These are phyloP conservation scores for Dermochelys coriacea DNA, from an alignment of 2,797 vertebrate genomes.

Conservation along the genomic window DNA sequence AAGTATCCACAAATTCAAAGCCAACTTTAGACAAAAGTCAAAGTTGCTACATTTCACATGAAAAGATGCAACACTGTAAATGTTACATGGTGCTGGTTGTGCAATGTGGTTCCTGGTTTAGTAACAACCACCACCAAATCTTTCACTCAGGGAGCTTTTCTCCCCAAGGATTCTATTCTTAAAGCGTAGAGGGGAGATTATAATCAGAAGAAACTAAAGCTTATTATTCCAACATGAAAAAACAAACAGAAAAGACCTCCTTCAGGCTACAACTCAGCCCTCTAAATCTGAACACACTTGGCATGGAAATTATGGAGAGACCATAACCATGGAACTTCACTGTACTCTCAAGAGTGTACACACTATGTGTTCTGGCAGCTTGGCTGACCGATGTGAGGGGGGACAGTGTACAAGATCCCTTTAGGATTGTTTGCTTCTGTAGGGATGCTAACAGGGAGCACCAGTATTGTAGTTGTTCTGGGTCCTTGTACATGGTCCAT, in stretches of 20 bases:
- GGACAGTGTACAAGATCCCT: background rate
- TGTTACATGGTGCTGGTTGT: background rate
- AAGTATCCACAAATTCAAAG: fast-evolving
- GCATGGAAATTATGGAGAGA: background rate
- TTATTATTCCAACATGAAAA: background rate
- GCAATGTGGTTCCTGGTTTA: background rate
- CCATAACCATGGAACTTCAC: background rate
- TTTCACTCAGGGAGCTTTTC: background rate
- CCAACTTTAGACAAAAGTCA: background rate
- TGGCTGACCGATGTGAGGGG: fast-evolving
- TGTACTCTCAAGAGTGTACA: fast-evolving
- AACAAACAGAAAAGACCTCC: background rate
- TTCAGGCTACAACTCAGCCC: background rate
- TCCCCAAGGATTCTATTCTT: background rate
- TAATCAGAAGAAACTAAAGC: background rate
- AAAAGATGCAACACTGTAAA: background rate
- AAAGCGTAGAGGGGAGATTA: background rate
- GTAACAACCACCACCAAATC: background rate
- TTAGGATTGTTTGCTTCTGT: fast-evolving
- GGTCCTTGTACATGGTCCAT: background rate
- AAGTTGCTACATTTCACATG: background rate
- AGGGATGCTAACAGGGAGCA: background rate
- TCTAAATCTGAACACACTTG: background rate
- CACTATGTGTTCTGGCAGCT: fast-evolving
- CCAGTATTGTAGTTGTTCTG: background rate